Evolutionary conservation across 2,113 vertebrate species (phyloP).

Genomic region (Thunnus maccoyii): DNA sequence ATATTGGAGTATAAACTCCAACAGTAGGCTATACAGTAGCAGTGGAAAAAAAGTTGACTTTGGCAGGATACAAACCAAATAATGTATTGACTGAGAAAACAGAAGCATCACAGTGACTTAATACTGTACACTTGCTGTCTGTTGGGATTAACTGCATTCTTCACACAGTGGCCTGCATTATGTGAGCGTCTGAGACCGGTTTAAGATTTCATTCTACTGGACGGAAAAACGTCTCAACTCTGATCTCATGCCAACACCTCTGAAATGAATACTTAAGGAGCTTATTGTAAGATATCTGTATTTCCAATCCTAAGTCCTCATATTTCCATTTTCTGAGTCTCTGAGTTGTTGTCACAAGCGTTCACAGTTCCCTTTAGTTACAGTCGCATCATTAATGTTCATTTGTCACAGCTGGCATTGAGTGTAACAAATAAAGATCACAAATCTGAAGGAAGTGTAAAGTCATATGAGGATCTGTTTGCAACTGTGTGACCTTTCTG

Average conservation of each 20-base stretch:
- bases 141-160: constrained; percentile 35
- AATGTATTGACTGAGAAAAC: background rate
- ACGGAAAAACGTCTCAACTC: constrained; percentile 24
- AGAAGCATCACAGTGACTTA: background rate
- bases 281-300: background rate
- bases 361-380: background rate
- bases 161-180: constrained; percentile 12
- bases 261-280: background rate
- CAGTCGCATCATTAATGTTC: background rate
- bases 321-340: background rate
- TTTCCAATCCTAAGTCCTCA: background rate
- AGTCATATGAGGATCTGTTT: constrained; percentile 4
- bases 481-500: background rate
- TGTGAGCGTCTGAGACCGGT: constrained; percentile 18
- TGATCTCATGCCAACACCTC: constrained; percentile 4
- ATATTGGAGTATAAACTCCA: background rate
- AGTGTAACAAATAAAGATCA: background rate
- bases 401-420: background rate
- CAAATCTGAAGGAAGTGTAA: background rate
- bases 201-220: constrained; percentile 29
- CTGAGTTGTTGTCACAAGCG: background rate
- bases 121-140: background rate
- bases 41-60: background rate
- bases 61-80: background rate
- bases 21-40: background rate